These are phyloP conservation scores for Cartodere bifasciata DNA, from an alignment of 2,888 invertebrate species.

Conservation along the genomic window DNA sequence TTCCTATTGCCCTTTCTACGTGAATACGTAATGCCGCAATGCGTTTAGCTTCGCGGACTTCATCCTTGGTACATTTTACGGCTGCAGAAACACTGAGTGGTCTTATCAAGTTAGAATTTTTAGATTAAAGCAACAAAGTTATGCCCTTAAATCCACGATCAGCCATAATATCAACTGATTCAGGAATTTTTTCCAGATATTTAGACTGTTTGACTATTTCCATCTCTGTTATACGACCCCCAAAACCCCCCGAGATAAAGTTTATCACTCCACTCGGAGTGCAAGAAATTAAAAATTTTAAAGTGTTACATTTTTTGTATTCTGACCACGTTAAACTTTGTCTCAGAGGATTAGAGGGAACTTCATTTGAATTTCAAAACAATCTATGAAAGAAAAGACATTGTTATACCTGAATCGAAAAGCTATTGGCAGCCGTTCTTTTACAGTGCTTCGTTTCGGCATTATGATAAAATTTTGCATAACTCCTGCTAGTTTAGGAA, in stretches of 20 bases:
- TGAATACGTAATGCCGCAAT: constrained; percentile 17
- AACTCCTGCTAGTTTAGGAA: neutral
- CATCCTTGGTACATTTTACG: constrained; percentile 10
- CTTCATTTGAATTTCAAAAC: constrained; percentile 5
- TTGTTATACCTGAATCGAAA: constrained; percentile 1
- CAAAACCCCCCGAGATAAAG: constrained; percentile 19
- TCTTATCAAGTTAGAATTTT: constrained; percentile 14
- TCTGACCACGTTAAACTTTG: constrained; percentile 6
- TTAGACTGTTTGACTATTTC: no score
- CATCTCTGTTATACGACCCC: constrained; percentile 16
- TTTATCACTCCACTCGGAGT: constrained; percentile 20
- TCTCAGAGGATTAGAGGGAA: constrained; percentile 3
- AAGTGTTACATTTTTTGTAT: constrained; percentile 4
- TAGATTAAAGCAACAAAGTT: constrained; percentile 9
- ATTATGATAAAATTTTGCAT: neutral
- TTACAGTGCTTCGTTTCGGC: neutral
- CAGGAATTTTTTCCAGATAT: no score
- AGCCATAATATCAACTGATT: no score
- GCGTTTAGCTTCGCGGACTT: constrained; percentile 14
- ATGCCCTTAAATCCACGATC: constrained; percentile 19
- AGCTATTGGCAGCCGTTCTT: neutral
- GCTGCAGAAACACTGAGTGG: constrained; percentile 15
- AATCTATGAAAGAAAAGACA: constrained; percentile 3
- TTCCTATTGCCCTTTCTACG: constrained; percentile 16
- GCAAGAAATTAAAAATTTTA: constrained; percentile 18